Conservation (phyloP, 35 echinoderm and acorn worm genomes). For the Heliocidaris erythrogramma region DNA sequence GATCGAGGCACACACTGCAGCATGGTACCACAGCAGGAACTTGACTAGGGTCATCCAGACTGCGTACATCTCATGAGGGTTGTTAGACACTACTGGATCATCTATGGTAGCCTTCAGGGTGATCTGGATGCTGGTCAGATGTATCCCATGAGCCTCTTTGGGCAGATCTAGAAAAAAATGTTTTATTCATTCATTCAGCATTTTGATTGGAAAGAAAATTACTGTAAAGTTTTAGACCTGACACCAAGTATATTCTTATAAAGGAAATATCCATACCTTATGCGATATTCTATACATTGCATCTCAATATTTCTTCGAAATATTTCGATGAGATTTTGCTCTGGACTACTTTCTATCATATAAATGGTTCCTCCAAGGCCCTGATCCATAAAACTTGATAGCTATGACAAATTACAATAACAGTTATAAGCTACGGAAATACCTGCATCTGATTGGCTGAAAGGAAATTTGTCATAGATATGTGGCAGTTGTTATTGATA, state of each 20-base stretch:
- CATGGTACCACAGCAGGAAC: slow-evolving; percentile 55
- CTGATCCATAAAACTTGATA: no score
- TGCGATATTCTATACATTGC: no score
- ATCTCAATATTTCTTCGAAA: no score
- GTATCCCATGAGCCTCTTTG: not conserved
- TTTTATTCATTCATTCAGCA: not conserved
- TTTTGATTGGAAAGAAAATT: not conserved
- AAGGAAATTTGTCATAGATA: no score
- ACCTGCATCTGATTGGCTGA: no score
- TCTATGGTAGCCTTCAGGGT: not conserved
- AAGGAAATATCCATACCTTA: not conserved
- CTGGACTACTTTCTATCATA: no score
- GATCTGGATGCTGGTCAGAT: slow-evolving; percentile 47
- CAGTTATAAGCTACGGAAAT: no score
- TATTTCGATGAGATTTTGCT: no score
- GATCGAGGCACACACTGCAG: not conserved
- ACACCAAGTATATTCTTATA: not conserved
- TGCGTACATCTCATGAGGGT: not conserved
- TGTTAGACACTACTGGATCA: not conserved
- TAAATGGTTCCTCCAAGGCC: no score
- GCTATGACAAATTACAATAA: no score
- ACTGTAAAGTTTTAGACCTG: not conserved
- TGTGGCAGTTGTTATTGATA: no score
- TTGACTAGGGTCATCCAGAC: slow-evolving; percentile 59
- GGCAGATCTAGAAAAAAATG: slow-evolving; percentile 31